Conservation (phyloP, 2,797 vertebrate species). For the Lutjanus argentimaculatus region DNA sequence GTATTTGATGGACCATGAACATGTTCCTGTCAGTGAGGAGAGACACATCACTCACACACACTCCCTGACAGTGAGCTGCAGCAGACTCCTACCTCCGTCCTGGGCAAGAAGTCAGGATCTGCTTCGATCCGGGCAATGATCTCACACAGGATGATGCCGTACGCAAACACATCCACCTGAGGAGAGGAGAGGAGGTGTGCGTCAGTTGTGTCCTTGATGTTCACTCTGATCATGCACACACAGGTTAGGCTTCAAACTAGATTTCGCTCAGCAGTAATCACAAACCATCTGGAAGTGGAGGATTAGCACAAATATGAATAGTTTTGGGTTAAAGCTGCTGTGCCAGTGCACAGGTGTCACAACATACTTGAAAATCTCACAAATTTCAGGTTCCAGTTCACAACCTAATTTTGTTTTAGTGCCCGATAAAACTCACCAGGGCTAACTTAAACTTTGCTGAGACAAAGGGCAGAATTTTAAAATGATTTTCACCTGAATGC, state of each 20-base stretch:
- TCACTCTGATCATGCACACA: conserved; percentile 75
- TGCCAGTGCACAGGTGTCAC: too few relatives aligned
- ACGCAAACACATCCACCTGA: conserved; percentile 95
- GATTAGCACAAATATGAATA: too few relatives aligned
- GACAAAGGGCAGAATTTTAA: too few relatives aligned
- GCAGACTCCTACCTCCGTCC: conserved; percentile 87
- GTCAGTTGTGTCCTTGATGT: conserved; percentile 7
- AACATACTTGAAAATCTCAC: too few relatives aligned
- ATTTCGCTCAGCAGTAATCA: background rate
- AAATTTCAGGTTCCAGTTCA: too few relatives aligned
- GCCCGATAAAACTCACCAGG: too few relatives aligned
- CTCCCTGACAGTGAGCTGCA: background rate
- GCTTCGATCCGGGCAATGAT: conserved; percentile 94
- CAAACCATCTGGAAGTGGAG: background rate
- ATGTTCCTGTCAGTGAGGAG: background rate
- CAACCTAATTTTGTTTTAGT: too few relatives aligned
- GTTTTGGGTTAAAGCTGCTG: too few relatives aligned
- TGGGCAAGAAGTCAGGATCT: conserved; percentile 94
- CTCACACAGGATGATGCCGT: conserved; percentile 95
- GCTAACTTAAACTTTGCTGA: too few relatives aligned
- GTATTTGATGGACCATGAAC: too few relatives aligned
- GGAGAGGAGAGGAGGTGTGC: background rate
- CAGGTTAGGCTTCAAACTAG: background rate
- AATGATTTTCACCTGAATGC: too few relatives aligned
- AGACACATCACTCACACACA: background rate